Evolutionary conservation across 2,113 vertebrate genomes (phyloP).

Genomic region (Eurystomus gularis): DNA sequence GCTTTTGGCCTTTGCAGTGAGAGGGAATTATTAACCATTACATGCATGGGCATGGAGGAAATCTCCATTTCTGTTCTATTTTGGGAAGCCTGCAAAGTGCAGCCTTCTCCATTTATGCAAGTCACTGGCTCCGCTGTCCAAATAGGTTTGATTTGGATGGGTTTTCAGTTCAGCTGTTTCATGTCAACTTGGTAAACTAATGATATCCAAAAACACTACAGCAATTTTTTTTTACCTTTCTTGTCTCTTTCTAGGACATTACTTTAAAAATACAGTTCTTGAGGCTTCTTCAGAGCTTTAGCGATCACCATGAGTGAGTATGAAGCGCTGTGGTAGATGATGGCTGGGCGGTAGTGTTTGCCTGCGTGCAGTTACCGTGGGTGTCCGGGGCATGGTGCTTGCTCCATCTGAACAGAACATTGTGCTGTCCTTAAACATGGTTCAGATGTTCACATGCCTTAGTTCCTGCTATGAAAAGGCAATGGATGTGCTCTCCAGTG

Average conservation of each 20-base stretch:
- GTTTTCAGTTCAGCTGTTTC: background rate
- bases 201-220: background rate
- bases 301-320: constrained; percentile 98
- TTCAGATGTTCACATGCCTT: background rate
- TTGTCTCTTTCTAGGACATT: constrained; percentile 85
- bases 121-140: background rate
- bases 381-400: rapidly evolving
- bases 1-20: background rate
- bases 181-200: background rate
- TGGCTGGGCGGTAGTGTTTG: background rate
- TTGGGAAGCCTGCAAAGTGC: background rate
- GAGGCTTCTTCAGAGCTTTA: constrained; percentile 97
- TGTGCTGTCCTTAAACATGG: background rate
- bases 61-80: background rate
- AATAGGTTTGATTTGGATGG: background rate
- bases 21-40: background rate
- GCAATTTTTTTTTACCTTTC: background rate
- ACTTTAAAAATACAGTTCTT: constrained; percentile 98
- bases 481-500: background rate
- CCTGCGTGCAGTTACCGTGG: background rate
- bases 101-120: background rate
- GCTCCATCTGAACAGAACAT: background rate
- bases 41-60: background rate
- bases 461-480: background rate
- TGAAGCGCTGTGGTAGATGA: background rate